Conservation (phyloP, 2,113 vertebrate species). For the Xenopus laevis region DNA sequence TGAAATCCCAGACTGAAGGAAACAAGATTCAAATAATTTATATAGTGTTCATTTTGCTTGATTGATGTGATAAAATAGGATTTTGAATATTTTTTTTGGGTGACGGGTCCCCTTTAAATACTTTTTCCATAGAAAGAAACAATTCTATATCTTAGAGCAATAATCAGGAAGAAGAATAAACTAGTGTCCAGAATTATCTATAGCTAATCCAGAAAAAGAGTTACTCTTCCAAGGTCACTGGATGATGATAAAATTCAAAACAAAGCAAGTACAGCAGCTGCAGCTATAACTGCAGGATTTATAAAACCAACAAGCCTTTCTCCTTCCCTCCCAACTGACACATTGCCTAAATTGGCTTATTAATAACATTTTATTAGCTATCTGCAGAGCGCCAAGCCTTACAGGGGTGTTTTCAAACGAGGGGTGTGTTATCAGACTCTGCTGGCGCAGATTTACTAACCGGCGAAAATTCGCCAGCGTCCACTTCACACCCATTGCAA, state of each 20-base stretch:
- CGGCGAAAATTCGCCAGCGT: too few relatives aligned
- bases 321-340: constrained; percentile 34
- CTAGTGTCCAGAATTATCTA: constrained; percentile 9
- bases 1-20: too few relatives aligned
- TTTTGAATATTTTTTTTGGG: too few relatives aligned
- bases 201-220: constrained; percentile 7
- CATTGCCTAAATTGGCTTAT: constrained; percentile 29
- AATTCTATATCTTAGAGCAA: not conserved
- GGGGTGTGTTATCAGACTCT: not conserved
- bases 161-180: not conserved
- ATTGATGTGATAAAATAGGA: too few relatives aligned
- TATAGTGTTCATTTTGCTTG: too few relatives aligned
- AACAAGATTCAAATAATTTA: too few relatives aligned
- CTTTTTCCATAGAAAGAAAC: not conserved
- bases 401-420: constrained; percentile 17
- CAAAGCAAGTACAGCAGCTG: constrained; percentile 39
- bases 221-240: constrained; percentile 22
- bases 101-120: too few relatives aligned
- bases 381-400: constrained; percentile 38
- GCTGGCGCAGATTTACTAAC: too few relatives aligned
- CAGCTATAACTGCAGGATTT: constrained; percentile 43
- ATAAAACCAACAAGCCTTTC: constrained; percentile 37
- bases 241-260: constrained; percentile 41
- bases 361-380: constrained; percentile 46
- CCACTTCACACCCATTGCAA: too few relatives aligned